Evolutionary conservation across 2,888 invertebrate species (phyloP).

Genomic region (Oscheius onirici): DNA sequence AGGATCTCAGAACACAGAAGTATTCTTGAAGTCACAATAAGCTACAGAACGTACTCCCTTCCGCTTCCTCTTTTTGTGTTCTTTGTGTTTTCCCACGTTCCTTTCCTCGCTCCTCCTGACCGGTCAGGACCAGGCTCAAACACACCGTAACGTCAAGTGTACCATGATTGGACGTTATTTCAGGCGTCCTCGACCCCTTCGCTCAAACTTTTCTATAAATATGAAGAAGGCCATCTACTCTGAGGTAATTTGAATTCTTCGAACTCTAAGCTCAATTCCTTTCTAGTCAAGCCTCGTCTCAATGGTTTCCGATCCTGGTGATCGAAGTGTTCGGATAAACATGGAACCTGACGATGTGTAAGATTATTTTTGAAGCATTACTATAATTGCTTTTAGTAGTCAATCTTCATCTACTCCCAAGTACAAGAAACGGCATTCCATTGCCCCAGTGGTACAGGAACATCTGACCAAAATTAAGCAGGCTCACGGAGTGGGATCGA

Average conservation of each 20-base stretch:
- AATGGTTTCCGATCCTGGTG: neutral
- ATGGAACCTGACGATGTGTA: slow-evolving; percentile 22
- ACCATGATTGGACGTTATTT: too few relatives aligned
- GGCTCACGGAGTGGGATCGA: slow-evolving; percentile 58
- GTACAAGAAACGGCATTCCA: slow-evolving; percentile 13
- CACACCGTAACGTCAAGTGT: too few relatives aligned
- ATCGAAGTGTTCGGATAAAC: slow-evolving; percentile 12
- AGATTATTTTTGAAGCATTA: neutral
- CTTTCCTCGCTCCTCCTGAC: too few relatives aligned
- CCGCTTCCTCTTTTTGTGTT: too few relatives aligned
- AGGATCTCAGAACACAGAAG: too few relatives aligned
- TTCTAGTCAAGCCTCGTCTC: slow-evolving; percentile 12
- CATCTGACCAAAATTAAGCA: slow-evolving; percentile 42
- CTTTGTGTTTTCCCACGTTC: too few relatives aligned
- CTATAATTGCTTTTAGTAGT: slow-evolving; percentile 3
- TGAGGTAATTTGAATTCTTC: slow-evolving; percentile 9
- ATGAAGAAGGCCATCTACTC: slow-evolving; percentile 19
- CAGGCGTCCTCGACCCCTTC: too few relatives aligned
- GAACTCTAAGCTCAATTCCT: neutral
- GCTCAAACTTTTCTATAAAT: too few relatives aligned
- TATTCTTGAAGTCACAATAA: too few relatives aligned
- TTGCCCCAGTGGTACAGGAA: slow-evolving; percentile 25
- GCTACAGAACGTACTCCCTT: too few relatives aligned
- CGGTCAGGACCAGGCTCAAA: too few relatives aligned
- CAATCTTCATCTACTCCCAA: neutral